These are phyloP conservation scores for Serranus cabrilla DNA, from an alignment of 2,797 vertebrate genomes.

Conservation along the genomic window DNA sequence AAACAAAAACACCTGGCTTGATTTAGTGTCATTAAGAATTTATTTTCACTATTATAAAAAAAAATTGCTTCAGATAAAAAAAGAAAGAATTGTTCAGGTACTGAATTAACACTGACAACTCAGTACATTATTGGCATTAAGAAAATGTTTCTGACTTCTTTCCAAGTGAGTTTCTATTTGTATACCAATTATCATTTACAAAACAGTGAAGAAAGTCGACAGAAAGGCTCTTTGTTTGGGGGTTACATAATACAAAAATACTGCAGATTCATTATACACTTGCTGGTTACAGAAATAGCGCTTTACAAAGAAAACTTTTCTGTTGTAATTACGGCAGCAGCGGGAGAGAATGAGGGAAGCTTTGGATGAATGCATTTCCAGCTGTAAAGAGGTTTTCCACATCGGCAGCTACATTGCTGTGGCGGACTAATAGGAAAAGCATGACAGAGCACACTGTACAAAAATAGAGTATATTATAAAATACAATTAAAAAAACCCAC, in stretches of 20 bases:
- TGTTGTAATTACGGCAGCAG: constrained; percentile 52
- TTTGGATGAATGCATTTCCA: constrained; percentile 69
- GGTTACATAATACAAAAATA: constrained; percentile 69
- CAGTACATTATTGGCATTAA: constrained; percentile 34
- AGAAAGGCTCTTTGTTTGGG: constrained; percentile 64
- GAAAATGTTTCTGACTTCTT: constrained; percentile 28
- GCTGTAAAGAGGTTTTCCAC: constrained; percentile 63
- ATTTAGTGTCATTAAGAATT: constrained; percentile 44
- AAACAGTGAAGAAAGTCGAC: constrained; percentile 37
- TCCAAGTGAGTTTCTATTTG: constrained; percentile 41
- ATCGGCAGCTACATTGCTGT: constrained; percentile 40
- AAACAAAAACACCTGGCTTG: neutral
- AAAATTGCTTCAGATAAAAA: constrained; percentile 53
- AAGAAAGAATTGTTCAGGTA: constrained; percentile 3
- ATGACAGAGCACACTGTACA: constrained; percentile 43
- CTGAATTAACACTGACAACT: constrained; percentile 13
- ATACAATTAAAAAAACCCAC: constrained; percentile 33
- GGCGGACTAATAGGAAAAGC: constrained; percentile 46
- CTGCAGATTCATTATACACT: constrained; percentile 64
- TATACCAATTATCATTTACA: constrained; percentile 47
- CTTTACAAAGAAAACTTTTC: constrained; percentile 62
- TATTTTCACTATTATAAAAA: constrained; percentile 63
- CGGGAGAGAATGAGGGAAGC: constrained; percentile 25
- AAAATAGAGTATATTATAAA: constrained; percentile 55
- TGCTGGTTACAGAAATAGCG: constrained; percentile 64